Evolutionary conservation across 2,888 invertebrate genomes (phyloP).

Genomic region (Drosophila stalkeri): DNA sequence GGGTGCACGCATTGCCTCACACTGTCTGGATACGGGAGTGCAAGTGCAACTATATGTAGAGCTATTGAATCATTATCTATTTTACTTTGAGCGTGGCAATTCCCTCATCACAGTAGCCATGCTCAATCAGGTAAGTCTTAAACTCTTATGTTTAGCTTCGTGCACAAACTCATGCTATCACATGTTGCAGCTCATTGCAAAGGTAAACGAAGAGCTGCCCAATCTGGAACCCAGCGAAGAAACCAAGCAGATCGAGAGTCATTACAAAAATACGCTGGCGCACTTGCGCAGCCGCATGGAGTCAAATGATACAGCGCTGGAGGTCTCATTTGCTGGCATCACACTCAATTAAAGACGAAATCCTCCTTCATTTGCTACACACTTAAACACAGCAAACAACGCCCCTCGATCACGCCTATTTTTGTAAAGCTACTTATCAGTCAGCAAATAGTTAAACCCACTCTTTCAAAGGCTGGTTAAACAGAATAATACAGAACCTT

Average conservation of each 20-base stretch:
- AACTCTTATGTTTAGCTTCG: neutral
- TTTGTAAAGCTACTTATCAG: slow-evolving; percentile 57
- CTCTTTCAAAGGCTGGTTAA: slow-evolving; percentile 49
- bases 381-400: slow-evolving; percentile 30
- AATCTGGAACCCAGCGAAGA: slow-evolving; percentile 97
- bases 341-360: slow-evolving; percentile 81
- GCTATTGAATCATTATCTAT: slow-evolving; percentile 96
- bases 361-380: slow-evolving; percentile 10
- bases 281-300: slow-evolving; percentile 90
- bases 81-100: slow-evolving; percentile 96
- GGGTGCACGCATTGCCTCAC: slow-evolving; percentile 96
- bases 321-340: slow-evolving; percentile 85
- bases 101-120: slow-evolving; percentile 86
- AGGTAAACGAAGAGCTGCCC: slow-evolving; percentile 96
- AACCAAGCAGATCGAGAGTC: slow-evolving; percentile 97
- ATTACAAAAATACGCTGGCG: slow-evolving; percentile 95
- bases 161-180: neutral
- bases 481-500: slow-evolving; percentile 30
- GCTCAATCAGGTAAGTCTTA: slow-evolving; percentile 86
- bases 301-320: slow-evolving; percentile 83
- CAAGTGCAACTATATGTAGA: slow-evolving; percentile 98
- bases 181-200: slow-evolving; percentile 91
- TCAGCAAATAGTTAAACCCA: slow-evolving; percentile 36
- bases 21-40: slow-evolving; percentile 98
- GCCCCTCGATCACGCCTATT: slow-evolving; percentile 48